Evolutionary conservation across 2,888 invertebrate genomes (phyloP).

Genomic region (Agelastica alni): DNA sequence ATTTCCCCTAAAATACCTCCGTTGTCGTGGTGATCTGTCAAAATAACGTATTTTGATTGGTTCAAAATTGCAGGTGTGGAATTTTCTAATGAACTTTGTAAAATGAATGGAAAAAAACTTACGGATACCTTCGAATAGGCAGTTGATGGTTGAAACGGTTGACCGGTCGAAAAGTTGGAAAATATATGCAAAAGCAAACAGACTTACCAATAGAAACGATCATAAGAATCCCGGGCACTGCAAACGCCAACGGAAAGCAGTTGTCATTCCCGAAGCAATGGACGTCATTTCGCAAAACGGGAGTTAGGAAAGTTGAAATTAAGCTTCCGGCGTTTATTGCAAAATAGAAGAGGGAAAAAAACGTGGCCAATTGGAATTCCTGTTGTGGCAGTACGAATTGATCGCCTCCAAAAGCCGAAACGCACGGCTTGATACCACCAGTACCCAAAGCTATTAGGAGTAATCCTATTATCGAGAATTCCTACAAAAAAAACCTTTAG

Average conservation of each 20-base stretch:
- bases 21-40: too few species aligned
- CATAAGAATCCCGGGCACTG: conserved; percentile 88
- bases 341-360: conserved; percentile 95
- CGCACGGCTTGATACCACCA: conserved; percentile 96
- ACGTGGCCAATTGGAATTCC: conserved; percentile 75
- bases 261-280: conserved; percentile 75
- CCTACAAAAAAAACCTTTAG: conserved; percentile 25
- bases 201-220: conserved; percentile 73
- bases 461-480: conserved; percentile 63
- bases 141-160: too few species aligned
- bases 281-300: conserved; percentile 79
- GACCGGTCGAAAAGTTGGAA: too few species aligned
- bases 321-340: conserved; percentile 90
- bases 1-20: too few species aligned
- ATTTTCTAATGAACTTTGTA: too few species aligned
- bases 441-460: conserved; percentile 85
- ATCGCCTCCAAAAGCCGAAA: conserved; percentile 94
- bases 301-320: conserved; percentile 86
- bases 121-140: too few species aligned
- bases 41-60: too few species aligned
- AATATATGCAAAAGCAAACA: too few species aligned
- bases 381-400: conserved; percentile 85
- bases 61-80: too few species aligned
- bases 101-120: too few species aligned
- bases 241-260: conserved; percentile 87